Conservation (phyloP, 1,140 invertebrate species). For the Ephestia elutella region DNA sequence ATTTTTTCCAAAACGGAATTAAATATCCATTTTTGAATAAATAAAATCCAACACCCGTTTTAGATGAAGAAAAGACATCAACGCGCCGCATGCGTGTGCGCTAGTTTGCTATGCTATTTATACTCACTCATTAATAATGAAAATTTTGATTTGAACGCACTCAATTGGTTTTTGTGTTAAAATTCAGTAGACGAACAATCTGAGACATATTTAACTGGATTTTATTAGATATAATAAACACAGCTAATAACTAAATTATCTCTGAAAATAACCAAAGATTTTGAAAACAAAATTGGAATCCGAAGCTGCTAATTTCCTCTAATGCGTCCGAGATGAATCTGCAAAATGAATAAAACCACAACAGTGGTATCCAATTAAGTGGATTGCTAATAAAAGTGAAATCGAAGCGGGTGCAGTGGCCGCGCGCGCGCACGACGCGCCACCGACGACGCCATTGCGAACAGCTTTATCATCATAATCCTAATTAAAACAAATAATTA, state of each 20-base stretch:
- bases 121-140: too few relatives aligned
- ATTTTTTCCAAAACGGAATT: too few relatives aligned
- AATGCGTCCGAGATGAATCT: slow-evolving; percentile 55
- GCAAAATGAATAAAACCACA: slow-evolving; percentile 66
- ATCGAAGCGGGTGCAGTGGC: slow-evolving; percentile 71
- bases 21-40: too few relatives aligned
- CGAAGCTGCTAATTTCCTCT: slow-evolving; percentile 11
- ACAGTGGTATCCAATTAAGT: slow-evolving; percentile 72
- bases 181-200: too few relatives aligned
- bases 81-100: background rate
- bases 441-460: slow-evolving; percentile 23
- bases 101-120: too few relatives aligned
- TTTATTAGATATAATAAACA: too few relatives aligned
- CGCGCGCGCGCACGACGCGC: slow-evolving; percentile 31
- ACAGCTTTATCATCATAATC: background rate
- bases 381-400: slow-evolving; percentile 74
- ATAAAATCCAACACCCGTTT: background rate
- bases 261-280: background rate
- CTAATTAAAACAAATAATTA: background rate
- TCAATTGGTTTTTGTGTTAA: too few relatives aligned
- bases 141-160: too few relatives aligned
- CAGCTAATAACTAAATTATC: background rate
- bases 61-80: background rate
- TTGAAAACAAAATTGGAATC: too few relatives aligned
- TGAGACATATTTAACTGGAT: too few relatives aligned